Evolutionary conservation across 2,888 invertebrate genomes (phyloP).

Genomic region (Phymatocera aterrima): DNA sequence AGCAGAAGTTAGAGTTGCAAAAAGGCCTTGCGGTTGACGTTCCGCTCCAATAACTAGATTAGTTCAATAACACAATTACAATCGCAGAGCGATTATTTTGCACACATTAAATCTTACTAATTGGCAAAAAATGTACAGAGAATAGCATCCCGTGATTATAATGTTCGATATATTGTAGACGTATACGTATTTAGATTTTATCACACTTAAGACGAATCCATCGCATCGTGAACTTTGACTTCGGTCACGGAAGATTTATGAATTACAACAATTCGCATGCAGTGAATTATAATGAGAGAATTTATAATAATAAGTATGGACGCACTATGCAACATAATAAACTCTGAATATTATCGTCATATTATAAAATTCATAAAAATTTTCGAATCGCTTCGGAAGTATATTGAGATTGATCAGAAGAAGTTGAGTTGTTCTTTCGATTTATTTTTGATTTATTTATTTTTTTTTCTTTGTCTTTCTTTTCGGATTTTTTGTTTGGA

Average conservation of each 20-base stretch:
- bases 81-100: neutral
- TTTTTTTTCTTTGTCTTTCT: no score
- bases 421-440: neutral
- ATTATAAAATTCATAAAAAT: neutral
- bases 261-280: neutral
- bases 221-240: conserved; percentile 11
- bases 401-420: neutral
- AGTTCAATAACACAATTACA: conserved; percentile 12
- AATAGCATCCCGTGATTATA: neutral
- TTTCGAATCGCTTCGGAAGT: neutral
- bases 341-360: neutral
- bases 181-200: neutral
- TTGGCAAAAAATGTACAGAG: conserved; percentile 3
- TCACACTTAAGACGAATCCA: conserved; percentile 1
- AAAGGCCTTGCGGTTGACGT: neutral
- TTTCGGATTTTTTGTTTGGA: no score
- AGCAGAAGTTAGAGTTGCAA: neutral
- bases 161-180: neutral
- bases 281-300: neutral
- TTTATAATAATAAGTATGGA: neutral
- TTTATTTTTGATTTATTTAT: no score
- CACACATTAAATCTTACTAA: neutral
- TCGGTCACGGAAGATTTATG: neutral
- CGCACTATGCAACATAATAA: neutral
- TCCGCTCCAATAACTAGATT: conserved; percentile 28